A percentile compares a stretch with the other conserved stretches of the same genome.
Evolutionary conservation across 2,797 vertebrate genomes (phyloP).

Genomic region (Sphaeramia orbicularis): DNA sequence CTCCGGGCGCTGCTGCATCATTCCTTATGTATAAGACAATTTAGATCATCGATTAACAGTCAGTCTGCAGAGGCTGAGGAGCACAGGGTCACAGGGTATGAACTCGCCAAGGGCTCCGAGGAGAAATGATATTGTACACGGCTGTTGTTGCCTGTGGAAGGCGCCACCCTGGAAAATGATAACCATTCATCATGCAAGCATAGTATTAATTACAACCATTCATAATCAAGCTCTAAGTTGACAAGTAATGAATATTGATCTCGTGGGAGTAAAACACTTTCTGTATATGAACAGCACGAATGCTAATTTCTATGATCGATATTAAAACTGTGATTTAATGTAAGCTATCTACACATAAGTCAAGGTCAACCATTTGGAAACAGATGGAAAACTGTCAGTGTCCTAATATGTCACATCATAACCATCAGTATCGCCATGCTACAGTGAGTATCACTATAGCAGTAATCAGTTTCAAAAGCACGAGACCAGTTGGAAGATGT

Average conservation of each 20-base stretch:
- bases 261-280: slow-evolving; percentile 20
- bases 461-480: slow-evolving; percentile 65
- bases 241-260: slow-evolving; percentile 66
- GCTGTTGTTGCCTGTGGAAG: slow-evolving; percentile 14
- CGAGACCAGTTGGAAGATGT: slow-evolving; percentile 56
- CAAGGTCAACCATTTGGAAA: slow-evolving; percentile 48
- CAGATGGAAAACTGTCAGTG: slow-evolving; percentile 22
- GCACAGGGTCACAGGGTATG: slow-evolving; percentile 42
- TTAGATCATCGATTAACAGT: slow-evolving; percentile 65
- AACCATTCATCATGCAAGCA: slow-evolving; percentile 60
- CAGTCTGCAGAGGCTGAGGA: slow-evolving; percentile 18
- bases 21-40: slow-evolving; percentile 62
- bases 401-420: slow-evolving; percentile 38
- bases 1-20: slow-evolving; percentile 40
- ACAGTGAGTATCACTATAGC: slow-evolving; percentile 61
- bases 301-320: slow-evolving; percentile 21
- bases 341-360: neutral
- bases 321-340: slow-evolving; percentile 5
- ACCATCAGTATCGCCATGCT: slow-evolving; percentile 32
- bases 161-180: slow-evolving; percentile 38
- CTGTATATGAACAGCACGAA: slow-evolving; percentile 4
- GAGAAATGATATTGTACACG: slow-evolving; percentile 52
- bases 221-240: slow-evolving; percentile 63
- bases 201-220: slow-evolving; percentile 66
- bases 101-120: slow-evolving; percentile 44